Percentiles rank a stretch among this genome's conserved stretches.
Evolutionary conservation across 2,797 vertebrate species (phyloP).

Genomic region (Pterois miles): DNA sequence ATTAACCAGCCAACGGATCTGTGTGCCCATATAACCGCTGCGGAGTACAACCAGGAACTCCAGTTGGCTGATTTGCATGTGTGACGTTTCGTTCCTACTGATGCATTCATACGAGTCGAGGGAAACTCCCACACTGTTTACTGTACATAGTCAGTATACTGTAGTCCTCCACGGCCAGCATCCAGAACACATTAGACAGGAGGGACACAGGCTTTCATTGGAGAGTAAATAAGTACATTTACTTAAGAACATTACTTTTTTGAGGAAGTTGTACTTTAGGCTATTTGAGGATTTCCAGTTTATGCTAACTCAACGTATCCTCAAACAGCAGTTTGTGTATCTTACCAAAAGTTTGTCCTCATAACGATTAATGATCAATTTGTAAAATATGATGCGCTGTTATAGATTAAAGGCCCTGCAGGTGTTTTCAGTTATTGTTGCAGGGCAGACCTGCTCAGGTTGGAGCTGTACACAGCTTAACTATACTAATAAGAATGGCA

Average conservation of each 20-base stretch:
- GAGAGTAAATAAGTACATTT: not conserved
- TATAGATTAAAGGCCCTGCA: not conserved
- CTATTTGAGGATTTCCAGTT: not conserved
- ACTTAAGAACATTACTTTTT: not conserved
- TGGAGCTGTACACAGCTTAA: not conserved
- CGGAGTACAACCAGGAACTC: not conserved
- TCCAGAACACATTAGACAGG: not conserved
- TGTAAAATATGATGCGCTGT: not conserved
- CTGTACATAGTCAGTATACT: not conserved
- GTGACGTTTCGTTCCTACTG: not conserved
- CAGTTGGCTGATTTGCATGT: not conserved
- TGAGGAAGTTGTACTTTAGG: not conserved
- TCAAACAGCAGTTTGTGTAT: too few relatives aligned
- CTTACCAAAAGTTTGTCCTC: too few relatives aligned
- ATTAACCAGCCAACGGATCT: constrained; percentile 11
- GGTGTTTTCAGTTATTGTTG: not conserved
- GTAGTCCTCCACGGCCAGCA: not conserved
- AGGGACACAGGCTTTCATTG: not conserved
- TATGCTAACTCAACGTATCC: not conserved
- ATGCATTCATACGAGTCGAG: not conserved
- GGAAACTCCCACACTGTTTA: not conserved
- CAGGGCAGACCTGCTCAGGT: not conserved
- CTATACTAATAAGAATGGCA: not conserved
- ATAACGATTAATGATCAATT: not conserved
- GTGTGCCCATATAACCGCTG: not conserved